phyloP scores from a whole-genome alignment of 1,140 invertebrate genomes.

The Macrostomum lignano region DNA sequence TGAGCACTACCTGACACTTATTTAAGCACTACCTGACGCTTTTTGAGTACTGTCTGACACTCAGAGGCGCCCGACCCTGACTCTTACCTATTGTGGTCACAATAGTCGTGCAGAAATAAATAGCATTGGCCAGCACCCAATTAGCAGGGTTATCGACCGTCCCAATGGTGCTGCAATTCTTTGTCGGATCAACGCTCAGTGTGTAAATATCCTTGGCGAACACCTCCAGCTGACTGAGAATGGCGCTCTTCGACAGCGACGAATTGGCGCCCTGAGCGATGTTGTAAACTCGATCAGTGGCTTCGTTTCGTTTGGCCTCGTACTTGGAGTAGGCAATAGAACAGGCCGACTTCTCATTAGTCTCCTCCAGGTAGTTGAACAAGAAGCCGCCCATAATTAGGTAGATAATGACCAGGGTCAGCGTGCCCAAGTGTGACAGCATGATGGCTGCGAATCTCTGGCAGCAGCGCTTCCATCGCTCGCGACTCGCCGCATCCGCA shows the following conservation, averaged over 20 bases:
- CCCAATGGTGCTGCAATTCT: conserved; percentile 31
- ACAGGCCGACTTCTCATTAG: background rate
- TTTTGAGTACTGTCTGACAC: too few relatives aligned
- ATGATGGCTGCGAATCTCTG: conserved; percentile 57
- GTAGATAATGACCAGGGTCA: conserved; percentile 1
- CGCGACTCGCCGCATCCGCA: too few relatives aligned
- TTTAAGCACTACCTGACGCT: too few relatives aligned
- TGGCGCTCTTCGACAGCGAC: background rate
- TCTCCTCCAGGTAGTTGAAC: background rate
- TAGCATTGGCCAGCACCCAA: conserved; percentile 45
- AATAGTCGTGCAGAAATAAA: conserved; percentile 46
- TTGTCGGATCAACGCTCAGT: conserved; percentile 33
- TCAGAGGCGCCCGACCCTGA: too few relatives aligned
- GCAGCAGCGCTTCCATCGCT: conserved; percentile 1
- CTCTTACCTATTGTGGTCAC: conserved; percentile 44
- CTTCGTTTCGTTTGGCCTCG: background rate
- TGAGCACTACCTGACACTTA: too few relatives aligned
- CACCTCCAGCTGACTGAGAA: background rate
- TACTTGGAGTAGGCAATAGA: background rate
- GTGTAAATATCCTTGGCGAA: conserved; percentile 1
- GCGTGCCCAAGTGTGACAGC: conserved; percentile 61
- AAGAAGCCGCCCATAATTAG: background rate
- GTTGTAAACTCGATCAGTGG: background rate
- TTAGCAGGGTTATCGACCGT: conserved; percentile 21
- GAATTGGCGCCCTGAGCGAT: background rate